Base-by-base conservation (phyloP, 2,888 invertebrate genomes). In the Ichneumon xanthorius region DNA sequence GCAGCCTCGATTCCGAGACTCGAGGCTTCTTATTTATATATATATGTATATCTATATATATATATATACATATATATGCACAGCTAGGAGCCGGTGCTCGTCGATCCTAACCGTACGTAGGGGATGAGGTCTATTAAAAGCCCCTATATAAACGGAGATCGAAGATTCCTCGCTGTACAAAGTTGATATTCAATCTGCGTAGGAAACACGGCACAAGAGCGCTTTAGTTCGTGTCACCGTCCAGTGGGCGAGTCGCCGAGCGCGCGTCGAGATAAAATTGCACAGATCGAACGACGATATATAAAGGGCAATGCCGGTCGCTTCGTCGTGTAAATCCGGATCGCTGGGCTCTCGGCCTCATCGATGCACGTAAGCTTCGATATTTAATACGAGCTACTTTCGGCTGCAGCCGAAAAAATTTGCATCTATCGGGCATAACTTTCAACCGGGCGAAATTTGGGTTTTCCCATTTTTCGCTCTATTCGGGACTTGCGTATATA, bases 211-310 rank as follows among this genome's bases (percentile, higher is more conserved):
- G 48, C 45, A 67, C 45, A 71, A 45, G 45, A n/a, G 53, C 26
- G 65, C 63, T 45, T 55, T 45, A 50, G 40, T 82, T 65, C 22
- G 77, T 78, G 77, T 30, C 45, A 55, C 11, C 16, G 55, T 77
- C 22, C 55, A 65, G 71, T 82, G 72, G 77, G 71, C 58, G 82
- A 58, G 22, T 55, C 55, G 67, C 65, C 71, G 82, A 75, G 68
- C 80, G 67, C 37, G 48, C 75, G 65, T 75, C 73, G 37, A 48
- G 40, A 75, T 81, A 61, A 37, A 50, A 37, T 48, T 48, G 72
- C 77, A 48, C 53, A 77, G 63, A 65, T 77, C 50, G 70, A 71
- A 55, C 68, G 73, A 68, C 55, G 80, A 81, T 75, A 81, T 48
- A 48, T 48, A 77, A 71, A 26, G 48, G 11, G 76, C 45, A 61